phyloP scores from a whole-genome alignment of 2,797 vertebrate species.

The Varecia variegata region DNA sequence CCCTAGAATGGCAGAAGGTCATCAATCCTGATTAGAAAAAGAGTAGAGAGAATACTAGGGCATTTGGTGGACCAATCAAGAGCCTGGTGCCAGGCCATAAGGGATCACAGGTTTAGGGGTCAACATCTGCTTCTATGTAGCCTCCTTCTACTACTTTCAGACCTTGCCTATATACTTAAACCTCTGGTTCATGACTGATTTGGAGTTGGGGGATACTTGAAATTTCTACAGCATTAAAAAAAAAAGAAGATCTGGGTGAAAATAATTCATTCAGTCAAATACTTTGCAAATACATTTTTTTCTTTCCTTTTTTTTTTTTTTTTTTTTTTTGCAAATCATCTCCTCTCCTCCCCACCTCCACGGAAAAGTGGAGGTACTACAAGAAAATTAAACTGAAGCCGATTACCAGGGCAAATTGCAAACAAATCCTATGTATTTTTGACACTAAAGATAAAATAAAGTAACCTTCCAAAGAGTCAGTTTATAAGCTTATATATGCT shows the following conservation, averaged over 20 bases:
- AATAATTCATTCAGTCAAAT: neutral
- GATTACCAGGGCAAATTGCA: neutral
- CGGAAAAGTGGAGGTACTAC: neutral
- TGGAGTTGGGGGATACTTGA: neutral
- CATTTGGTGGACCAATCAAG: neutral
- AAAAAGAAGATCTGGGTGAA: neutral
- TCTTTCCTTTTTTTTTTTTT: neutral
- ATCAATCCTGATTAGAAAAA: neutral
- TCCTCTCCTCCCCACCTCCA: neutral
- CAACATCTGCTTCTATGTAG: neutral
- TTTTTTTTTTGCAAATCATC: neutral
- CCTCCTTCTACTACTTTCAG: neutral
- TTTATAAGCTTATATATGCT: slow-evolving; percentile 25
- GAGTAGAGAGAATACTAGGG: neutral
- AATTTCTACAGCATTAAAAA: neutral
- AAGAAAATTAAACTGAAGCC: neutral
- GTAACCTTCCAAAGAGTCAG: neutral
- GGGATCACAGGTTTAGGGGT: neutral
- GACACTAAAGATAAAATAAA: neutral
- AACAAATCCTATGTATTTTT: neutral
- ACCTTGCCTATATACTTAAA: neutral
- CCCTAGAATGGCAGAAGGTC: neutral
- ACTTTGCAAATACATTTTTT: neutral
- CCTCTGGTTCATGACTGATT: neutral
- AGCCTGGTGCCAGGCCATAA: neutral